A percentile compares a stretch with the other conserved stretches of the same genome.
Conservation (phyloP, 2,113 vertebrate genomes). For the Ammodytes dubius region DNA sequence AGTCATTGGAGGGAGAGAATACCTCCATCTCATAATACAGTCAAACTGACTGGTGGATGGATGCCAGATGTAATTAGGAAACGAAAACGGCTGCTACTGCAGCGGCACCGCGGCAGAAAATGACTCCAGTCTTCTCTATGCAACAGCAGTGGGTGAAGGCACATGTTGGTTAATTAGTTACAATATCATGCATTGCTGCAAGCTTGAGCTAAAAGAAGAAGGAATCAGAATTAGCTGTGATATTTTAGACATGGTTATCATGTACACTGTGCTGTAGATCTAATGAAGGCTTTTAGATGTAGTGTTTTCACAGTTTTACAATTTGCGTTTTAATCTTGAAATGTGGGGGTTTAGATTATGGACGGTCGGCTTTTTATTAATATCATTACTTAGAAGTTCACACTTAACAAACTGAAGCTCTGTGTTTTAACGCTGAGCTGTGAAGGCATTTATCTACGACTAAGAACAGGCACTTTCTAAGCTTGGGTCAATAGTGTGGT, state of each 20-base stretch:
- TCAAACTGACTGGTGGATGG: conserved; percentile 78
- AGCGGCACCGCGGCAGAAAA: conserved; percentile 74
- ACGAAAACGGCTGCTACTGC: conserved; percentile 71
- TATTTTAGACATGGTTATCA: conserved; percentile 41
- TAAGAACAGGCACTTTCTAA: conserved; percentile 22
- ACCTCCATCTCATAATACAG: conserved; percentile 81
- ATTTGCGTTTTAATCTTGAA: conserved; percentile 5
- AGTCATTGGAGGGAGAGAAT: conserved; percentile 78
- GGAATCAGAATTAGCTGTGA: conserved; percentile 21
- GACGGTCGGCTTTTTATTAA: not conserved
- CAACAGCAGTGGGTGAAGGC: conserved; percentile 58
- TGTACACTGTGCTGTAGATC: conserved; percentile 2
- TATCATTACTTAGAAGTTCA: not conserved
- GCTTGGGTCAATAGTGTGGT: conserved; percentile 53
- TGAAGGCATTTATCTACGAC: conserved; percentile 13
- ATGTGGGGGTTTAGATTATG: not conserved
- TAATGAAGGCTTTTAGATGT: not conserved
- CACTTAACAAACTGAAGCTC: not conserved
- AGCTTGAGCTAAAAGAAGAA: conserved; percentile 50
- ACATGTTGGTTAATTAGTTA: conserved; percentile 75
- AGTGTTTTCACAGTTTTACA: conserved; percentile 7
- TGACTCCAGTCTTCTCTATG: conserved; percentile 70
- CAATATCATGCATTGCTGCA: conserved; percentile 52
- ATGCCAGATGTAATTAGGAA: conserved; percentile 81
- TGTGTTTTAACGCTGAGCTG: not conserved